A percentile compares a stretch with the other conserved stretches of the same genome.
phyloP scores from a whole-genome alignment of 2,797 vertebrate species.

The Urocyon cinereoargenteus region DNA sequence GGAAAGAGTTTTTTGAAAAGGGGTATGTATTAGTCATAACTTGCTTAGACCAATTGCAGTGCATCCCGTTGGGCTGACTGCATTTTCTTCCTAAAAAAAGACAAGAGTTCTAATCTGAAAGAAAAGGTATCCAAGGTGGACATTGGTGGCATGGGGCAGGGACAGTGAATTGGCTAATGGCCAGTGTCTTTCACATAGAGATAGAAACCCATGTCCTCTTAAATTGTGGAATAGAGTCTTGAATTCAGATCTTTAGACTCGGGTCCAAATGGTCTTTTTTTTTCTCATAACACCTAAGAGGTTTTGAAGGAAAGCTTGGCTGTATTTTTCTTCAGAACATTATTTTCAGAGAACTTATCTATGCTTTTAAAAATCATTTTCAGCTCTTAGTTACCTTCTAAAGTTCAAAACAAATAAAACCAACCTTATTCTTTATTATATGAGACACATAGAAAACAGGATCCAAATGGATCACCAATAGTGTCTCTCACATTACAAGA shows the following conservation, averaged over 20 bases:
- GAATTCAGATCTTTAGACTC: background rate
- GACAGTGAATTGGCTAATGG: background rate
- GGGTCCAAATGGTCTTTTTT: background rate
- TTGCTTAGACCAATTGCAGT: background rate
- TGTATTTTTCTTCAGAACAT: background rate
- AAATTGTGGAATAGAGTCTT: background rate
- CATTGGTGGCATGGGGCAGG: background rate
- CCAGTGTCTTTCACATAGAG: background rate
- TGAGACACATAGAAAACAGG: background rate
- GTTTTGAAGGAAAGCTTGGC: background rate
- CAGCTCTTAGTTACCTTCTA: background rate
- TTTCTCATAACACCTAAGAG: background rate
- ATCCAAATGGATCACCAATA: background rate
- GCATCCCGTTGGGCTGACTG: background rate
- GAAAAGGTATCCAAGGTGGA: background rate
- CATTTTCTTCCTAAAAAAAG: background rate
- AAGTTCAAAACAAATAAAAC: slow-evolving; percentile 38
- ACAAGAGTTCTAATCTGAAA: background rate
- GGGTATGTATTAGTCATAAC: background rate
- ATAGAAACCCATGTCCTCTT: background rate
- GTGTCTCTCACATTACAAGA: background rate
- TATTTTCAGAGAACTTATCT: background rate
- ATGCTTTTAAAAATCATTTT: slow-evolving; percentile 1
- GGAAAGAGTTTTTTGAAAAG: background rate
- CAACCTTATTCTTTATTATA: background rate